These are phyloP conservation scores for Dorcus hopei DNA, from an alignment of 2,888 invertebrate species.

Conservation along the genomic window DNA sequence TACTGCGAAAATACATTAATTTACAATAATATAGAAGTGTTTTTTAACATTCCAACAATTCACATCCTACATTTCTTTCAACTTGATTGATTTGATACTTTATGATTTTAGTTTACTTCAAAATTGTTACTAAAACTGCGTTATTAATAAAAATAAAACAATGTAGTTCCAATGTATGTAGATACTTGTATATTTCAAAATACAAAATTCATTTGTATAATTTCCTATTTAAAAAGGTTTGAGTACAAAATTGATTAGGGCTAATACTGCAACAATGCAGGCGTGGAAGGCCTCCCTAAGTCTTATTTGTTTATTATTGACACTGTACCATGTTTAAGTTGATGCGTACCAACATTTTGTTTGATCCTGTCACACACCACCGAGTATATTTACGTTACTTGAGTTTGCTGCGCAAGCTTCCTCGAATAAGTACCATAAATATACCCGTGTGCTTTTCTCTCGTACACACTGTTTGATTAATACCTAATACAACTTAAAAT, in stretches of 20 bases:
- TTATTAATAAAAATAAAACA: background rate
- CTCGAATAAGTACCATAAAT: too few species aligned
- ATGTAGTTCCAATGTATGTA: slow-evolving; percentile 4
- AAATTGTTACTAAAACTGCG: too few species aligned
- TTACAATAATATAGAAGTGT: background rate
- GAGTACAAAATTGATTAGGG: slow-evolving; percentile 40
- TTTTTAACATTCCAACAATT: too few species aligned
- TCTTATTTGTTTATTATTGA: slow-evolving; percentile 34
- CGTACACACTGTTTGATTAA: too few species aligned
- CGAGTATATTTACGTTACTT: too few species aligned
- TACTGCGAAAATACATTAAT: slow-evolving; percentile 23
- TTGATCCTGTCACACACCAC: too few species aligned
- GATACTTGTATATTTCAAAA: slow-evolving; percentile 21
- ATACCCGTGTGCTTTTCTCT: too few species aligned
- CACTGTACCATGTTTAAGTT: slow-evolving; percentile 20
- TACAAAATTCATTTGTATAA: slow-evolving; percentile 32
- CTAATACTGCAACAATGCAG: slow-evolving; percentile 48
- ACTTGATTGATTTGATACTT: too few species aligned
- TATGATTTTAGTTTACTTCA: too few species aligned
- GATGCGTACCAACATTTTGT: background rate
- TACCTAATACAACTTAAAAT: too few species aligned
- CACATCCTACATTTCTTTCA: too few species aligned
- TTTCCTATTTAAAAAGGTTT: slow-evolving; percentile 28
- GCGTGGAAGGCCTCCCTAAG: slow-evolving; percentile 47
- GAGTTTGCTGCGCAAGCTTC: too few species aligned